Evolutionary conservation across 2,113 vertebrate genomes (phyloP), one percentile per base, ranked within the genome.

Genomic region (Catagonus wagneri): DNA sequence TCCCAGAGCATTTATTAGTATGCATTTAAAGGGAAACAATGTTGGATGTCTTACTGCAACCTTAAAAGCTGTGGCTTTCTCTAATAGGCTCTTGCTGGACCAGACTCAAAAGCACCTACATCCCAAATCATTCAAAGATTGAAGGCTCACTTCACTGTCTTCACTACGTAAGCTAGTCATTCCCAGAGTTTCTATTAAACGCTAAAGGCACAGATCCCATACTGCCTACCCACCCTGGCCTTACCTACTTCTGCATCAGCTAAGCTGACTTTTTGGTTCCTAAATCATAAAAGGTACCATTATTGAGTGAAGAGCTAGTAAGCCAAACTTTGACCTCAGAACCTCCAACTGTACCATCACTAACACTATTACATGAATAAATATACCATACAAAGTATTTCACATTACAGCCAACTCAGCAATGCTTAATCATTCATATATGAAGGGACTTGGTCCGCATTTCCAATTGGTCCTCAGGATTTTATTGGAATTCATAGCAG

Each of bases 51-150:
- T 75, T 72, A 22, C 39, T 34, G 27, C 25, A 72, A 75, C 20
- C 32, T 75, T 16, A 86, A 60, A 90, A 91, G 68, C 81, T 90
- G 50, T 23, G 19, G 36, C 54, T 80, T 61, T 80, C 74, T 50
- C 76, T 79, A 65, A 65, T 2, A 44, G 69, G 71, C 22, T 36
- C 63, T 58, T 60, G 17, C 29, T 92, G 44, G 19, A 63, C 7
- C 63, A 91, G 22, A 95, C 72, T 88, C 78, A 83, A 95, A 92
- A 32, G 23, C 12, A 84, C 61, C 78, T 85, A 72, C 50, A 74
- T n/a, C 7, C 2, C 32, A 79, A 7, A 65, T 68, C 54, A 84
- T 5, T 65, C 22, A 34, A 79, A 71, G 36, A 85, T 66, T 11
- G 58, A 27, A 85, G 27, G 13, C 5, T 44, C 56, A 65, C 36